Conservation (phyloP, 2,888 invertebrate genomes). For the Artemia sinica region DNA sequence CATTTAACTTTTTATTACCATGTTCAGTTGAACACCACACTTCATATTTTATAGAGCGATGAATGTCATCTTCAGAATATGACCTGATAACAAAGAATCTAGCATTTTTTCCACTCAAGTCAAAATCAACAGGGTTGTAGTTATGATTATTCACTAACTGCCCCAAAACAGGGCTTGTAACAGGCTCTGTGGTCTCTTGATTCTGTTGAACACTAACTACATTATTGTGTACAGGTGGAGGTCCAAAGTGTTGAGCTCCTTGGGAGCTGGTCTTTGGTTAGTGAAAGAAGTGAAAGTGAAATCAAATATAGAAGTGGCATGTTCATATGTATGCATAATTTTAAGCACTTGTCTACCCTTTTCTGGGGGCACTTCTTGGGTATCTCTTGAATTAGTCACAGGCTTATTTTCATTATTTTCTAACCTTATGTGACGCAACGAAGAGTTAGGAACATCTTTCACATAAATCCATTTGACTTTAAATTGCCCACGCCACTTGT, state of each 20-base stretch:
- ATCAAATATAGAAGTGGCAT: slow-evolving; percentile 91
- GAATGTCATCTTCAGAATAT: slow-evolving; percentile 92
- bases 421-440: slow-evolving; percentile 78
- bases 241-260: neutral
- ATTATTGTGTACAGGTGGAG: slow-evolving; percentile 30
- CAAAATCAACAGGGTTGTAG: slow-evolving; percentile 84
- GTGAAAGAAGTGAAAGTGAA: slow-evolving; percentile 92
- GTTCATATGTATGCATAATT: slow-evolving; percentile 74
- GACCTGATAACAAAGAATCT: slow-evolving; percentile 96
- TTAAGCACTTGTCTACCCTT: slow-evolving; percentile 80
- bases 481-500: slow-evolving; percentile 97
- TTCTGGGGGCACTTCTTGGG: slow-evolving; percentile 83
- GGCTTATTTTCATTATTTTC: slow-evolving; percentile 98
- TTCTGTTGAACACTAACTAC: slow-evolving; percentile 17
- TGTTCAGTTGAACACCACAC: slow-evolving; percentile 98
- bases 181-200: slow-evolving; percentile 27
- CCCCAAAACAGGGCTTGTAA: slow-evolving; percentile 57
- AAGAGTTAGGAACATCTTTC: slow-evolving; percentile 84
- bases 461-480: slow-evolving; percentile 97
- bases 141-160: slow-evolving; percentile 78
- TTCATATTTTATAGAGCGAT: slow-evolving; percentile 87
- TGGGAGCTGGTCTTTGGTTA: slow-evolving; percentile 39
- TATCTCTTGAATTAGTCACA: slow-evolving; percentile 92
- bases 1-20: slow-evolving; percentile 81
- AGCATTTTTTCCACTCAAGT: slow-evolving; percentile 58